phyloP scores from a whole-genome alignment of 2,113 vertebrate species.

The Ascaphus truei region DNA sequence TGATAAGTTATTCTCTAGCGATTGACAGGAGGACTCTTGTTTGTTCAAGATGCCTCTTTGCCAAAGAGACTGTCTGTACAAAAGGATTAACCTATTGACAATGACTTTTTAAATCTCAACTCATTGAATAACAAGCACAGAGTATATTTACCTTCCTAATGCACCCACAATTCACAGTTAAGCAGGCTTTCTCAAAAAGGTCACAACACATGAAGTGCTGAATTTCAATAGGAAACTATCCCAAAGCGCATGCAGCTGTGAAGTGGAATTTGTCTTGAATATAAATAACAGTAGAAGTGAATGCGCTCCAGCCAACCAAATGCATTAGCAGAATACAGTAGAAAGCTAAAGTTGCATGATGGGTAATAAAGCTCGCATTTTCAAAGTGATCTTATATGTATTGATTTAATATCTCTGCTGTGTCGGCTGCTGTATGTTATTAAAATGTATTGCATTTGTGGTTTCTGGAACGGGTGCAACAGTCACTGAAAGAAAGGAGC shows the following conservation, averaged over 20 bases:
- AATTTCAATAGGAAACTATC: conserved; percentile 60
- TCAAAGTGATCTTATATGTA: too few relatives aligned
- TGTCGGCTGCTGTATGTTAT: too few relatives aligned
- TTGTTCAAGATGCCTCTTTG: conserved; percentile 65
- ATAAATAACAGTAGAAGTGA: conserved; percentile 31
- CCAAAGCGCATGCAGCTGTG: conserved; percentile 39
- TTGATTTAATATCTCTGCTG: too few relatives aligned
- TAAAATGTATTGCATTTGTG: too few relatives aligned
- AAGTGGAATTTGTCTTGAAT: conserved; percentile 36
- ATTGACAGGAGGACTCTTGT: conserved; percentile 57
- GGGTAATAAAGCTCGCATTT: neutral
- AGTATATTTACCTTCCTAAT: conserved; percentile 72
- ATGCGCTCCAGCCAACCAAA: conserved; percentile 15
- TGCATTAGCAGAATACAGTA: conserved; percentile 2
- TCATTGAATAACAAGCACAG: conserved; percentile 68
- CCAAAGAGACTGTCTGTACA: conserved; percentile 60
- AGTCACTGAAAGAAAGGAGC: too few relatives aligned
- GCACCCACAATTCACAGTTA: conserved; percentile 65
- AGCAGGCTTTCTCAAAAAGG: conserved; percentile 64
- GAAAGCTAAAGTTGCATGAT: too few relatives aligned
- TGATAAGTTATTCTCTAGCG: conserved; percentile 55
- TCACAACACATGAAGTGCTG: conserved; percentile 57
- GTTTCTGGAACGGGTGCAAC: too few relatives aligned
- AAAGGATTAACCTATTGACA: conserved; percentile 76
- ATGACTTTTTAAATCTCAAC: conserved; percentile 62